These are phyloP conservation scores for Dromius quadrimaculatus DNA, from an alignment of 2,888 invertebrate species.

Conservation along the genomic window DNA sequence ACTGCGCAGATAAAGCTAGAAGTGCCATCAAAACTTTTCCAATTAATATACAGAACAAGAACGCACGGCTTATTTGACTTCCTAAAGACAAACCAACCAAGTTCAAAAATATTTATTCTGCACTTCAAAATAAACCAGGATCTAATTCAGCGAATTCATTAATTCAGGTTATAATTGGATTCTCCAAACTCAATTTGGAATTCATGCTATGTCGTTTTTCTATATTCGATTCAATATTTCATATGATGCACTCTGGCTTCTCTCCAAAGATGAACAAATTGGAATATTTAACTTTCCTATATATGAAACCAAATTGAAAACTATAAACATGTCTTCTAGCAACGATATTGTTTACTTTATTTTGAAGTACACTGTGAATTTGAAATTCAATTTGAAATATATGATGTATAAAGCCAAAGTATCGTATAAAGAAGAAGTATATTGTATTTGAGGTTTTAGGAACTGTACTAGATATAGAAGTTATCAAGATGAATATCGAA, in stretches of 20 bases:
- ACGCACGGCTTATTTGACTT: conserved; percentile 42
- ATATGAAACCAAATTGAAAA: conserved; percentile 29
- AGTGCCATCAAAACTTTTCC: conserved; percentile 47
- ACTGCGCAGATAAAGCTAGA: conserved; percentile 44
- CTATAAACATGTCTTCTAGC: conserved; percentile 20
- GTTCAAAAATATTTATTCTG: conserved; percentile 37
- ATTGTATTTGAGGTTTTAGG: too few species aligned
- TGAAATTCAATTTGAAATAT: too few species aligned
- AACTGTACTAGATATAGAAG: too few species aligned
- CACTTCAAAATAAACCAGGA: conserved; percentile 18
- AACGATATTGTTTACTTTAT: conserved; percentile 12
- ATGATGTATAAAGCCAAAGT: too few species aligned
- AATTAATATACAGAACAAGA: conserved; percentile 46
- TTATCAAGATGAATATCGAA: too few species aligned
- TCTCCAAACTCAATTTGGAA: conserved; percentile 17
- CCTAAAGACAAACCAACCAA: conserved; percentile 39
- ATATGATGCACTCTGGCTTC: conserved; percentile 18
- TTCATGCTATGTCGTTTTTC: not conserved
- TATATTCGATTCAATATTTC: conserved; percentile 22
- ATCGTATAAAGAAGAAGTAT: too few species aligned
- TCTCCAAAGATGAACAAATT: conserved; percentile 29
- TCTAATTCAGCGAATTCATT: conserved; percentile 28
- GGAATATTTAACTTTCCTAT: conserved; percentile 32
- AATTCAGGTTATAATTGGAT: conserved; percentile 19
- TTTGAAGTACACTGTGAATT: too few species aligned